Evolutionary conservation across 2,888 invertebrate genomes (phyloP).

Genomic region (Eupsilia transversa): DNA sequence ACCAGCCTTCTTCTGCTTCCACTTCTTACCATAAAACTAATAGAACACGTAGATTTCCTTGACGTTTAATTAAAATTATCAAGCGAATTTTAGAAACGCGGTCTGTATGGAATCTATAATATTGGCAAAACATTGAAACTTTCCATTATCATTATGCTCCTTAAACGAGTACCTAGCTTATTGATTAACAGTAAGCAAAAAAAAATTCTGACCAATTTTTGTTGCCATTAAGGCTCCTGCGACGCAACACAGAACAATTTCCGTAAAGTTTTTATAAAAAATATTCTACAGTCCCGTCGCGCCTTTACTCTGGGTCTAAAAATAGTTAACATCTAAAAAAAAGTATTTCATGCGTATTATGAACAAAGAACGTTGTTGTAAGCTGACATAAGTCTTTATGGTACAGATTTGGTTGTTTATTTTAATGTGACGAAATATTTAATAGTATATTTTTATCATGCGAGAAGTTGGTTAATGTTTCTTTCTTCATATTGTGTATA

Average conservation of each 20-base stretch:
- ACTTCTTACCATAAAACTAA: neutral
- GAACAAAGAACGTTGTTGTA: conserved; percentile 11
- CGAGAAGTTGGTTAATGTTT: conserved; percentile 7
- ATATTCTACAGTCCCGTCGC: too few species aligned
- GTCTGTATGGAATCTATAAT: neutral
- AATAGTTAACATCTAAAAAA: conserved; percentile 8
- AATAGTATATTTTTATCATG: conserved; percentile 26
- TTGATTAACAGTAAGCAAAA: neutral
- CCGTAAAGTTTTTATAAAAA: too few species aligned
- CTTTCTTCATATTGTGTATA: neutral
- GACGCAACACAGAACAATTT: too few species aligned
- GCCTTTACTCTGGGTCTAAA: neutral
- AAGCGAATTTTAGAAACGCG: neutral
- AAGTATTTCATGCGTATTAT: neutral
- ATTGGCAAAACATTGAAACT: neutral
- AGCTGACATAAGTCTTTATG: conserved; percentile 8
- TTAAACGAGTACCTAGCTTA: neutral
- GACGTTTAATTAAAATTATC: neutral
- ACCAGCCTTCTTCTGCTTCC: neutral
- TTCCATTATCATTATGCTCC: neutral
- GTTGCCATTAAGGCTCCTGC: neutral
- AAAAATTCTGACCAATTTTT: neutral
- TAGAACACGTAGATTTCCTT: neutral
- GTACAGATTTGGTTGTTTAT: conserved; percentile 2
- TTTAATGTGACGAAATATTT: conserved; percentile 40